phyloP scores from a whole-genome alignment of 2,113 vertebrate species.

The Ginglymostoma cirratum region DNA sequence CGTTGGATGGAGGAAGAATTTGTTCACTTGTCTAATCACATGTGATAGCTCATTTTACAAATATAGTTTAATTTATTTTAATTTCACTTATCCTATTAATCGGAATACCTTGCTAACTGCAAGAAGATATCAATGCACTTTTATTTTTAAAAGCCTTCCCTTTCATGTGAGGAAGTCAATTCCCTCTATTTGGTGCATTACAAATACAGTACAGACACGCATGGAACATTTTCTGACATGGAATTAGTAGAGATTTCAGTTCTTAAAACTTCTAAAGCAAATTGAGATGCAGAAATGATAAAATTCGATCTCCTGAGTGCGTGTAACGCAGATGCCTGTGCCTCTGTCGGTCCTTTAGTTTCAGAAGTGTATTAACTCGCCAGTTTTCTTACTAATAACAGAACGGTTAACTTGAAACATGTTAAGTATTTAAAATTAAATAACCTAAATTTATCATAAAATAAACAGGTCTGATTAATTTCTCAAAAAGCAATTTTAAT shows the following conservation, averaged over 20 bases:
- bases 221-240: background rate
- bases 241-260: background rate
- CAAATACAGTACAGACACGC: background rate
- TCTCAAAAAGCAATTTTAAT: background rate
- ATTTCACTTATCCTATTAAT: background rate
- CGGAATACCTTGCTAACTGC: background rate
- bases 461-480: background rate
- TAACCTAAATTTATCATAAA: background rate
- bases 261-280: background rate
- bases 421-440: background rate
- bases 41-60: background rate
- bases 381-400: background rate
- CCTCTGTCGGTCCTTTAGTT: background rate
- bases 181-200: background rate
- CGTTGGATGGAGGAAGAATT: background rate
- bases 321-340: background rate
- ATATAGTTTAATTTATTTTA: background rate
- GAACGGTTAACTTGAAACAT: background rate
- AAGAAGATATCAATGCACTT: background rate
- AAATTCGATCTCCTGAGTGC: background rate
- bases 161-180: background rate
- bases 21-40: background rate
- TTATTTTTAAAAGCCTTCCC: background rate
- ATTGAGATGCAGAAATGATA: background rate
- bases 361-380: background rate